Conservation (phyloP, 2,113 vertebrate species). For the Sorex araneus region DNA sequence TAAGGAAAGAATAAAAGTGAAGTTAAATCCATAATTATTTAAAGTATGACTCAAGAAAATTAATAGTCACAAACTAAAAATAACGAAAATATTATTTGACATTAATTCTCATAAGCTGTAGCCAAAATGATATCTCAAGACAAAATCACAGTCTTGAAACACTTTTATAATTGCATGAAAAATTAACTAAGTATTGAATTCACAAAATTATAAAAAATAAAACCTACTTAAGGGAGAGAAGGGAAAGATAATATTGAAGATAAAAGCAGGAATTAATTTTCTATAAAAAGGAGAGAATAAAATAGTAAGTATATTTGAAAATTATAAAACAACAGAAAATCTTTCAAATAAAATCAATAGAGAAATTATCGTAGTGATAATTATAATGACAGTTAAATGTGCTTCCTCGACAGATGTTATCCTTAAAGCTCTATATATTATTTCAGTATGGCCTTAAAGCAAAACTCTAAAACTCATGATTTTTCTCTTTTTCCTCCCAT, state of each 20-base stretch:
- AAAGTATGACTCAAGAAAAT: constrained; percentile 26
- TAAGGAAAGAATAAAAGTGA: constrained; percentile 44
- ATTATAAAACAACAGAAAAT: not conserved
- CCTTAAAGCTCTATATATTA: constrained; percentile 11
- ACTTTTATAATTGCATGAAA: constrained; percentile 48
- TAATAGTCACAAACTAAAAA: not conserved
- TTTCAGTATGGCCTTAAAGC: constrained; percentile 20
- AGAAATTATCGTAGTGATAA: not conserved
- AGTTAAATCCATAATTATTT: constrained; percentile 14
- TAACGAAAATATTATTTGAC: not conserved
- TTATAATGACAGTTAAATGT: not conserved
- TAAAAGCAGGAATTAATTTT: constrained; percentile 54
- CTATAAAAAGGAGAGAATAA: constrained; percentile 12
- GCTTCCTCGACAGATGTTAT: constrained; percentile 1
- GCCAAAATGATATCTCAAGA: constrained; percentile 19
- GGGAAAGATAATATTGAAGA: constrained; percentile 29
- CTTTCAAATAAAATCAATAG: constrained; percentile 19
- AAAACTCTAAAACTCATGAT: not conserved
- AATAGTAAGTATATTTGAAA: constrained; percentile 56
- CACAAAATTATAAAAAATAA: constrained; percentile 26
- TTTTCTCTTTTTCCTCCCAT: not conserved
- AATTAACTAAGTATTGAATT: not conserved
- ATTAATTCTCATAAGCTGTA: constrained; percentile 32
- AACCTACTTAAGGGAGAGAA: not conserved
- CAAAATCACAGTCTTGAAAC: constrained; percentile 45